phyloP scores from a whole-genome alignment of 2,113 vertebrate species.

The Crotalus horridus region DNA sequence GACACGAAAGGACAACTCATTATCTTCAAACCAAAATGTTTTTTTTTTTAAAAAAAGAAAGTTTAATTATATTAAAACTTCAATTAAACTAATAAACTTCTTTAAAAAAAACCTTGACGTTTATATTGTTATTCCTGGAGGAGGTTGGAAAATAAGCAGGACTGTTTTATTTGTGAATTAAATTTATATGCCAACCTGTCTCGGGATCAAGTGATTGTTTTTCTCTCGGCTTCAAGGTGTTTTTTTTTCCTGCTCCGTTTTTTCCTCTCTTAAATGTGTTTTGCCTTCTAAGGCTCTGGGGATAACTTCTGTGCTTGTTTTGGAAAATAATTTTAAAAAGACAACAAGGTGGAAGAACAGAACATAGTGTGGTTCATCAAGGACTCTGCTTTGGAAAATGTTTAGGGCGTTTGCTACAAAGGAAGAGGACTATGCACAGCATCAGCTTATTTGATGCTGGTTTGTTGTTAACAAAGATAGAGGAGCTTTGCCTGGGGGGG shows the following conservation, averaged over 20 bases:
- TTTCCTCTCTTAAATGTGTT: neutral
- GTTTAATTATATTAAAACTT: slow-evolving; percentile 69
- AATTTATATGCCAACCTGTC: neutral
- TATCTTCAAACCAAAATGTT: slow-evolving; percentile 63
- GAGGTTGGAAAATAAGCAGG: neutral
- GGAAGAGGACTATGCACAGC: no score
- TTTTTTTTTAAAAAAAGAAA: slow-evolving; percentile 14
- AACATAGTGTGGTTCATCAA: no score
- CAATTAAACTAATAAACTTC: slow-evolving; percentile 68
- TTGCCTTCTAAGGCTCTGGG: neutral
- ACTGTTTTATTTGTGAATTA: neutral
- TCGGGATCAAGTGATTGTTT: neutral
- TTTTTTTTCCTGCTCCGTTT: neutral
- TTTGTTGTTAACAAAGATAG: no score
- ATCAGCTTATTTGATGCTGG: no score
- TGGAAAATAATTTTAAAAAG: no score
- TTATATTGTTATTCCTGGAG: neutral
- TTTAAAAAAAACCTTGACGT: neutral
- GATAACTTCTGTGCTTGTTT: neutral
- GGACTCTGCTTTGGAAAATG: no score
- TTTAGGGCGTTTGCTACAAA: no score
- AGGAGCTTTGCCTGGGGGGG: no score
- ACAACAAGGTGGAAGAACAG: no score
- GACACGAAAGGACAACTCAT: slow-evolving; percentile 66
- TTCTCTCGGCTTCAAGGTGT: neutral